A percentile compares a stretch with the other conserved stretches of the same genome.
These are phyloP conservation scores for Sisyra nigra DNA, from an alignment of 2,888 invertebrate genomes.

Conservation along the genomic window DNA sequence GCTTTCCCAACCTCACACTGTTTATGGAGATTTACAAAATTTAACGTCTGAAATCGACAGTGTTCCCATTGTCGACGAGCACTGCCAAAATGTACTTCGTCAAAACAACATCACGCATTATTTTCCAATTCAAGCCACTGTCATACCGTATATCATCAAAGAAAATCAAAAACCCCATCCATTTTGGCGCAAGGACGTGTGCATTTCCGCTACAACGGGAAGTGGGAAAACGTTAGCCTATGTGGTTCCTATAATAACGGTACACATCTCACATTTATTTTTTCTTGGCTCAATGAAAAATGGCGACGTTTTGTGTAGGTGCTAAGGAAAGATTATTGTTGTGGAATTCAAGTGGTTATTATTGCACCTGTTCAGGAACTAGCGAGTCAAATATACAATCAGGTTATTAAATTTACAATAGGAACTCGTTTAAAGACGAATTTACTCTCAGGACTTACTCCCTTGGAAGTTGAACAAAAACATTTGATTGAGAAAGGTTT, in stretches of 20 bases:
- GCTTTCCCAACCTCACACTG: conserved; percentile 63
- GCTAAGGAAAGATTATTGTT: too few species aligned
- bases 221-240: conserved; percentile 95
- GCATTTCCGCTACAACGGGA: conserved; percentile 94
- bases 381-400: conserved; percentile 77
- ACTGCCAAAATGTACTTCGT: conserved; percentile 43
- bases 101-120: conserved; percentile 56
- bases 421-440: conserved; percentile 54
- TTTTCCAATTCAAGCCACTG: conserved; percentile 72
- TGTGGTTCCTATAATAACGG: conserved; percentile 79
- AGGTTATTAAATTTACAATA: conserved; percentile 54
- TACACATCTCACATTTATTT: conserved; percentile 23
- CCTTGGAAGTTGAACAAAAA: conserved; percentile 49
- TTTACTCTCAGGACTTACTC: conserved; percentile 48
- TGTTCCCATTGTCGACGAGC: conserved; percentile 42
- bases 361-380: conserved; percentile 87
- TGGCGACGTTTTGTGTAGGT: too few species aligned
- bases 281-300: conserved; percentile 6
- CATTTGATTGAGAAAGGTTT: conserved; percentile 38
- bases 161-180: conserved; percentile 39
- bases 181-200: conserved; percentile 73
- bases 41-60: conserved; percentile 35
- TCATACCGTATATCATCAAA: conserved; percentile 60
- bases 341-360: conserved; percentile 65
- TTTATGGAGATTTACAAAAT: conserved; percentile 54